Conservation (phyloP, 2,888 invertebrate genomes). For the Drosophila merina region DNA sequence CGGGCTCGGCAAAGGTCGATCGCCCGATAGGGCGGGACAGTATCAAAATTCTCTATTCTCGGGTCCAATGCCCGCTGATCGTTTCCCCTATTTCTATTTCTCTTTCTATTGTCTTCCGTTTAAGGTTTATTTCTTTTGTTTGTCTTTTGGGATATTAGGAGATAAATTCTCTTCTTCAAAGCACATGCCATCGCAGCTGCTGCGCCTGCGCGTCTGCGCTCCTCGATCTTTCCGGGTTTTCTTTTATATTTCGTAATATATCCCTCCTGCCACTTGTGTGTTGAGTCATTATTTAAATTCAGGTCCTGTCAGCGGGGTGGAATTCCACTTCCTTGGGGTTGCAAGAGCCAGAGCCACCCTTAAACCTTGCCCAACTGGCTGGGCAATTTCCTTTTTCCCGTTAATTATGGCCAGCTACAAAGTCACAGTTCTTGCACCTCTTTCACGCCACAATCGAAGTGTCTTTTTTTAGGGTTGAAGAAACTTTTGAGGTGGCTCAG, state of each 20-base stretch:
- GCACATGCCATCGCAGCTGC: slow-evolving; percentile 43
- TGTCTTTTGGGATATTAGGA: slow-evolving; percentile 7
- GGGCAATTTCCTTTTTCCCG: slow-evolving; percentile 55
- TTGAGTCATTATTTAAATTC: slow-evolving; percentile 29
- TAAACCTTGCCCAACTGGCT: slow-evolving; percentile 42
- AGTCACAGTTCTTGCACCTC: slow-evolving; percentile 50
- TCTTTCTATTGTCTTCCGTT: slow-evolving; percentile 11
- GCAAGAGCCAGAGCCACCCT: slow-evolving; percentile 31
- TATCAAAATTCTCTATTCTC: slow-evolving; percentile 5
- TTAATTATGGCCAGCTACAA: slow-evolving; percentile 42
- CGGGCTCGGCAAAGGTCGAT: slow-evolving; percentile 33
- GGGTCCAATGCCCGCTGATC: slow-evolving; percentile 33
- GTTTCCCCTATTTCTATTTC: background rate
- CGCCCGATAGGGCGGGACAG: slow-evolving; percentile 12
- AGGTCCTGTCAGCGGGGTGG: slow-evolving; percentile 27
- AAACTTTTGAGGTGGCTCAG: slow-evolving; percentile 15
- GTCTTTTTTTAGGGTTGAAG: slow-evolving; percentile 21
- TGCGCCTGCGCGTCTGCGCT: slow-evolving; percentile 24
- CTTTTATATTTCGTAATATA: background rate
- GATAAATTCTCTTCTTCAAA: slow-evolving; percentile 12
- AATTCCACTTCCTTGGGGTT: slow-evolving; percentile 35
- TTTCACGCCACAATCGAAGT: slow-evolving; percentile 12
- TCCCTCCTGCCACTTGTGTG: slow-evolving; percentile 22
- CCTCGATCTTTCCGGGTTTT: slow-evolving; percentile 9
- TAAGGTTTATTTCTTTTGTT: slow-evolving; percentile 25